Base-by-base conservation (phyloP, 1,140 invertebrate species). In the Achroia grisella region DNA sequence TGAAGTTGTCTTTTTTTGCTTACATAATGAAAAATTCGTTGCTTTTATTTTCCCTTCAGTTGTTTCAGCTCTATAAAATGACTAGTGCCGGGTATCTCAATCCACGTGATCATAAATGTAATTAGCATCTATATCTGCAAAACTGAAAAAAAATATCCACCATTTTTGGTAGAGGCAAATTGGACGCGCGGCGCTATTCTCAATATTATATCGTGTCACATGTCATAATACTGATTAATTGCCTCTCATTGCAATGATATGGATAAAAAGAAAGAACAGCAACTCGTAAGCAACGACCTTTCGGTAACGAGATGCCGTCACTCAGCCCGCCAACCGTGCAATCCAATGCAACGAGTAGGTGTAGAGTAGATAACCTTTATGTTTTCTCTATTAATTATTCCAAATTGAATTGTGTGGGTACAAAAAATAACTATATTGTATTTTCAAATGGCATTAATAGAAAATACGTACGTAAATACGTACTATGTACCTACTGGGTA, bases 161-260 rank as follows among this genome's bases (percentile, higher is more conserved):
- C 17, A 23, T 23, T 2, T 23, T 23, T n/a, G n/a, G 17, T 6
- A 6, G 2, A 23, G 17, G 17, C 17, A 23, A 48, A 44, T 42
- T 42, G 40, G 39, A 48, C 47, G 34, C 49, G 30, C 51, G 28
- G 37, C 33, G 39, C 48, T 44, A 46, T 45, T 30, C 42, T 33
- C 49, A 42, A 45, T 66, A 74, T 81, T 76, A 81, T 66, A 50
- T 64, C 61, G 46, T 72, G 71, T 66, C 68, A 75, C 61, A 67
- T 60, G 62, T 77, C 69, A 76, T 76, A 81, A 71, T 54, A 62
- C 56, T 75, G 76, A 80, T 77, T 81, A 81, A 81, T 81, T 71
- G 72, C 67, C 52, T 62, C 56, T 57, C 60, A 59, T 62, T 60
- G 49, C 52, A 45, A 39, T 56, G 64, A 66, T 62, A 63, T 52